Base-by-base conservation (phyloP, 64 coral and sea anemone species). In the Montipora efflorescens region DNA sequence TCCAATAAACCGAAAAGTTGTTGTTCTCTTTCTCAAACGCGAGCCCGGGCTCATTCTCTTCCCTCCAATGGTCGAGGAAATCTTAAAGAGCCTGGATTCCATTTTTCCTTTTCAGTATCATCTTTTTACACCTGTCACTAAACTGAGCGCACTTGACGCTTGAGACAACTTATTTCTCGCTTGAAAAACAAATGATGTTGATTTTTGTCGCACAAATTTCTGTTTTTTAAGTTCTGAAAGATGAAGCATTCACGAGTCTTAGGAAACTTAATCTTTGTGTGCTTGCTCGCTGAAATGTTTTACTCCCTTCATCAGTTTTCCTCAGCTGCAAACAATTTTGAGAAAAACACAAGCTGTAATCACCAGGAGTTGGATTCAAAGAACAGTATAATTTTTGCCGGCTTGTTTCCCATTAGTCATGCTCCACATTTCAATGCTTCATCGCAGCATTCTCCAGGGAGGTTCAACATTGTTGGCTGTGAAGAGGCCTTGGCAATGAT, bases 401-500 rank as follows among this genome's bases (percentile, higher is more conserved):
- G 95, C 58, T 87, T 97, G 72, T 94, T 94, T 47, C 93, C 95
- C 25, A 62, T 94, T 75, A 92, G 92, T 83, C 91, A 93, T 36
- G 82, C 89, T 20, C 79, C 83, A 16, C 91, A 79, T 53, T 83
- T 75, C 59, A 77, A 67, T 15, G 43, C 14, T 2, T 87, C 21
- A 9, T 88, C 78, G 13, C 12, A 49, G 23, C 12, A 81, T 15
- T 97, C 89, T 69, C 51, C 25, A 20, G 95, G 95, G 0, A 70
- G 74, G 10, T 95, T 94, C 28, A 97, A 94, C 84, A 89, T 80
- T 16, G 77, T 72, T 3, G 93, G 95, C 0, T 92, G 88, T 8
- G 89, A 97, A 52, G 51, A 94, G 68, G 92, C 95, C 0, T 47
- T 91, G 48, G 97, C 97, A 1, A 98, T 96, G 88, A 10, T 95